Percentiles rank a stretch among this genome's conserved stretches.
Conservation (phyloP, 2,888 invertebrate species). For the Oscheius sp. region DNA sequence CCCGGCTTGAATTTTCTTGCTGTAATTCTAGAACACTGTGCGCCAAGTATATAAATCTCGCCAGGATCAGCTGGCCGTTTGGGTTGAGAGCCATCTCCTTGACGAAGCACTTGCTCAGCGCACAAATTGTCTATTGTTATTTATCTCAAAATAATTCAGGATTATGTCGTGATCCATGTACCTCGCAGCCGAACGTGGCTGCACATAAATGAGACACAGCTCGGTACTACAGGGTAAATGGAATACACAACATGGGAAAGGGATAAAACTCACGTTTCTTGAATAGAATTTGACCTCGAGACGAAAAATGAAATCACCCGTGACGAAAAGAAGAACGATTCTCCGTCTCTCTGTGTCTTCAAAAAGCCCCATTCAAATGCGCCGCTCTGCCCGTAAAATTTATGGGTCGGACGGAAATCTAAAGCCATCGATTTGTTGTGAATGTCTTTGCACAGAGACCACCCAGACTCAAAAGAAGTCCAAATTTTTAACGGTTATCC, state of each 20-base stretch:
- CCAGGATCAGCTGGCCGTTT: too few relatives aligned
- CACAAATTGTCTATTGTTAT: too few relatives aligned
- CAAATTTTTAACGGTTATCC: too few relatives aligned
- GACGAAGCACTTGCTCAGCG: too few relatives aligned
- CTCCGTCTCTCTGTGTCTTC: slow-evolving; percentile 13
- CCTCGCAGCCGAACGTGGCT: slow-evolving; percentile 40
- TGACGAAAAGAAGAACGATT: background rate
- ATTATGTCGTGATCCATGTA: slow-evolving; percentile 19
- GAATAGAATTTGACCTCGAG: background rate
- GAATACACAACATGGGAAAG: background rate
- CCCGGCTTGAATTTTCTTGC: too few relatives aligned
- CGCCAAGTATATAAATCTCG: too few relatives aligned
- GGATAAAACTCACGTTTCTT: slow-evolving; percentile 1
- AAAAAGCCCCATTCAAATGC: slow-evolving; percentile 37
- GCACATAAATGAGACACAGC: slow-evolving; percentile 39
- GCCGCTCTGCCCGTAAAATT: slow-evolving; percentile 35
- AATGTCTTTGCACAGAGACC: too few relatives aligned
- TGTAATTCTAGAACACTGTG: too few relatives aligned
- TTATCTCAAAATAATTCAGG: too few relatives aligned
- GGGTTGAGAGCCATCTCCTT: too few relatives aligned
- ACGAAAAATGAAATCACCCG: background rate
- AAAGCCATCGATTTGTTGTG: slow-evolving; percentile 11
- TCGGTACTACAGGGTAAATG: slow-evolving; percentile 41
- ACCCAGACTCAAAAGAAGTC: too few relatives aligned
- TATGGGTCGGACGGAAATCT: slow-evolving; percentile 29